phyloP scores from a whole-genome alignment of 2,888 invertebrate species.

The Diloba caeruleocephala region DNA sequence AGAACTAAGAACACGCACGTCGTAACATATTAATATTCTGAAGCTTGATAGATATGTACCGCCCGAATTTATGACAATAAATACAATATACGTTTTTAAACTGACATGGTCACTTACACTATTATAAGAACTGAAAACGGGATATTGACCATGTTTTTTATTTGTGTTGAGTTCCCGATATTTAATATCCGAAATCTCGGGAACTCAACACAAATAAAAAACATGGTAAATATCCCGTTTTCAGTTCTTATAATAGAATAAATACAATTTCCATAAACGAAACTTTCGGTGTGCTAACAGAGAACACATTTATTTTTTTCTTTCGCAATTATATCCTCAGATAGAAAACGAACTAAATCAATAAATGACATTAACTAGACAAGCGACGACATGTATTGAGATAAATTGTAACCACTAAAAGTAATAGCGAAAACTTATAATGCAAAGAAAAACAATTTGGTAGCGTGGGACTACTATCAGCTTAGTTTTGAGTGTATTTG shows the following conservation, averaged over 20 bases:
- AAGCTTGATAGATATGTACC: constrained; percentile 38
- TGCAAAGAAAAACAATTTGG: constrained; percentile 30
- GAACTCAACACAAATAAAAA: no score
- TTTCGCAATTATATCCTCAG: constrained; percentile 23
- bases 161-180: no score
- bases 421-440: constrained; percentile 29
- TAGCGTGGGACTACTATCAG: constrained; percentile 5
- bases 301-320: constrained; percentile 13
- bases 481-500: constrained; percentile 11
- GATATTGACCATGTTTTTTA: no score
- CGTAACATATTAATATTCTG: constrained; percentile 48
- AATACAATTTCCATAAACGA: no score
- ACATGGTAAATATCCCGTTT: no score
- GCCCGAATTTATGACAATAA: constrained; percentile 31
- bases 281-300: constrained; percentile 8
- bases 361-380: constrained; percentile 51
- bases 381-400: constrained; percentile 36
- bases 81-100: no score
- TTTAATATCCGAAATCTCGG: no score
- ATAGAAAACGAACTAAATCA: constrained; percentile 27
- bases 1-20: constrained; percentile 45
- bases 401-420: constrained; percentile 40
- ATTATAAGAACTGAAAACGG: no score
- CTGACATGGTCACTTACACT: no score
- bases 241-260: no score